Conservation (phyloP, 1,140 invertebrate genomes). For the Lasioglossum albipes region DNA sequence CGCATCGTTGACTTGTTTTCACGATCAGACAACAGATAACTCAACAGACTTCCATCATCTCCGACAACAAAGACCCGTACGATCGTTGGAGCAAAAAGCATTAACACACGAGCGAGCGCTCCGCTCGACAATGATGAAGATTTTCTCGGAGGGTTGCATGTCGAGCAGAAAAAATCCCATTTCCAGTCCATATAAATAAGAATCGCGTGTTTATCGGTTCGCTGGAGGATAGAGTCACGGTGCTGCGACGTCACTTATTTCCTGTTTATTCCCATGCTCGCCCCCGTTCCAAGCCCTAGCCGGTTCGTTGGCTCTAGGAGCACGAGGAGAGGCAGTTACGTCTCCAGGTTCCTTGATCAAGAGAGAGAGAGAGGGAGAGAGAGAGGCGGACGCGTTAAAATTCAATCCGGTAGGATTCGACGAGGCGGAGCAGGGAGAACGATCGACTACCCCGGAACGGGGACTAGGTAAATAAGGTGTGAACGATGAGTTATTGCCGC, state of each 20-base stretch:
- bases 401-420: constrained; percentile 43
- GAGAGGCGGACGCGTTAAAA: constrained; percentile 39
- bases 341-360: neutral
- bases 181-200: constrained; percentile 18
- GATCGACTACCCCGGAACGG: constrained; percentile 37
- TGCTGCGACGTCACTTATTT: constrained; percentile 12
- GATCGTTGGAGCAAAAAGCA: no score
- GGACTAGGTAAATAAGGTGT: constrained; percentile 62
- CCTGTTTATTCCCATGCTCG: constrained; percentile 3
- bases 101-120: no score
- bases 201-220: constrained; percentile 10
- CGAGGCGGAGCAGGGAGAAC: constrained; percentile 19
- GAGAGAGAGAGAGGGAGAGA: neutral
- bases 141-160: no score
- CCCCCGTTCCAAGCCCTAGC: neutral
- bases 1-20: no score
- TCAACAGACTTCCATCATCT: no score
- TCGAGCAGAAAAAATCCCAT: neutral
- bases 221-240: neutral
- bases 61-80: no score
- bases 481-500: constrained; percentile 62
- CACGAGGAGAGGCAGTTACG: neutral
- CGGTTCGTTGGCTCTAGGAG: neutral
- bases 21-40: no score
- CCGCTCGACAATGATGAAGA: neutral